phyloP scores from a whole-genome alignment of 1,140 invertebrate species.

The Drosophila subobscura region DNA sequence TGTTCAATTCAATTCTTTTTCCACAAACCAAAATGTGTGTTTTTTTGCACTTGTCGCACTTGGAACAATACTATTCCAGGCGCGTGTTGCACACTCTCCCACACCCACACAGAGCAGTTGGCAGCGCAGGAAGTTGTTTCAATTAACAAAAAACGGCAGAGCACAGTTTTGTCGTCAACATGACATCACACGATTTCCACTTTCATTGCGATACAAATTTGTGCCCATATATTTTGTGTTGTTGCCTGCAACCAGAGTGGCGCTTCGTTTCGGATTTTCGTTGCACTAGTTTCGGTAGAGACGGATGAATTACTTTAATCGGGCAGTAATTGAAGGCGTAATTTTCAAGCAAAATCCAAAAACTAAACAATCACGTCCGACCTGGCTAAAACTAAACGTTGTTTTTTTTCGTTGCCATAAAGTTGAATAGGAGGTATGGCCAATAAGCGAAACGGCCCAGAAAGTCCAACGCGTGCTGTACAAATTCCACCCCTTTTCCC shows the following conservation, averaged over 20 bases:
- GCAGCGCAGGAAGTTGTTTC: slow-evolving; percentile 69
- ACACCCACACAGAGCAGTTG: slow-evolving; percentile 47
- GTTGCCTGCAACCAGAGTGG: not conserved
- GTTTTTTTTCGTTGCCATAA: too few species aligned
- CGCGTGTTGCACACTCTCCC: slow-evolving; percentile 38
- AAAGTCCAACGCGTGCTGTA: too few species aligned
- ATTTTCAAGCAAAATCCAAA: slow-evolving; percentile 44
- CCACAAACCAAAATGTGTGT: too few species aligned
- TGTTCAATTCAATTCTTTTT: slow-evolving; percentile 15
- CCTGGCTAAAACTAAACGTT: slow-evolving; percentile 11
- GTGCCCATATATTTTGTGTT: slow-evolving; percentile 26
- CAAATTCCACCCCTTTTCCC: too few species aligned
- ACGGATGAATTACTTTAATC: slow-evolving; percentile 16
- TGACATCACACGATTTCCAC: slow-evolving; percentile 80
- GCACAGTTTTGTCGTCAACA: slow-evolving; percentile 54
- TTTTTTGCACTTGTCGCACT: too few species aligned
- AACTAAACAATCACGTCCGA: slow-evolving; percentile 52
- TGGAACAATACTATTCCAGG: slow-evolving; percentile 12
- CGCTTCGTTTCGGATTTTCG: slow-evolving; percentile 7
- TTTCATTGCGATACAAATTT: slow-evolving; percentile 57
- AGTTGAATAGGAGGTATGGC: too few species aligned
- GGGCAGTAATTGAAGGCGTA: slow-evolving; percentile 13
- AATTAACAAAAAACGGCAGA: slow-evolving; percentile 67
- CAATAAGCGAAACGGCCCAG: too few species aligned
- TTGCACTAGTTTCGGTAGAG: slow-evolving; percentile 34